Conservation (phyloP, 1,140 invertebrate genomes). For the Calosoma granatense region DNA sequence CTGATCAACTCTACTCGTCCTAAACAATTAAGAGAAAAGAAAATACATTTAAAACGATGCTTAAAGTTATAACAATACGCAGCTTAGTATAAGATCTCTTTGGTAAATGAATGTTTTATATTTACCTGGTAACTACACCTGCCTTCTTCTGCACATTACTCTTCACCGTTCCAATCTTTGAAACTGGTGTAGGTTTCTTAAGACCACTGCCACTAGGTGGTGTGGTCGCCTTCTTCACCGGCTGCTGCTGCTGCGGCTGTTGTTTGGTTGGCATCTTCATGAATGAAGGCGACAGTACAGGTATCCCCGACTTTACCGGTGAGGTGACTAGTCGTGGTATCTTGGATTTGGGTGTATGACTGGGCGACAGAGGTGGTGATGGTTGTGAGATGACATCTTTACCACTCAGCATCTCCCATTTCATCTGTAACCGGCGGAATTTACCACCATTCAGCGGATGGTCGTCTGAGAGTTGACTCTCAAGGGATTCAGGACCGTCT, state of each 20-base stretch:
- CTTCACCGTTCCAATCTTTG: not conserved
- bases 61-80: constrained; percentile 1
- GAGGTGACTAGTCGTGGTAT: constrained; percentile 59
- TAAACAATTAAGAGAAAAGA: constrained; percentile 17
- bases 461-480: constrained; percentile 31
- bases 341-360: constrained; percentile 44
- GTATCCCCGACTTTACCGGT: constrained; percentile 38
- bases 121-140: not conserved
- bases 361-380: constrained; percentile 34
- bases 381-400: constrained; percentile 36
- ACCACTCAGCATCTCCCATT: constrained; percentile 69
- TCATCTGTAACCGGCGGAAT: constrained; percentile 71
- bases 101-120: not conserved
- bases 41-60: not conserved
- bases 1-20: constrained; percentile 50
- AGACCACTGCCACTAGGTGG: constrained; percentile 17
- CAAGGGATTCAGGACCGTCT: constrained; percentile 27
- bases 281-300: constrained; percentile 23
- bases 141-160: not conserved
- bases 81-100: not conserved
- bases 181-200: constrained; percentile 24
- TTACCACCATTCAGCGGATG: constrained; percentile 35
- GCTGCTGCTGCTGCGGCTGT: not conserved
- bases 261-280: constrained; percentile 16
- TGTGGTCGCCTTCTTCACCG: constrained; percentile 18